Conservation (phyloP, 1,140 invertebrate genomes). For the Hetaerina americana region DNA sequence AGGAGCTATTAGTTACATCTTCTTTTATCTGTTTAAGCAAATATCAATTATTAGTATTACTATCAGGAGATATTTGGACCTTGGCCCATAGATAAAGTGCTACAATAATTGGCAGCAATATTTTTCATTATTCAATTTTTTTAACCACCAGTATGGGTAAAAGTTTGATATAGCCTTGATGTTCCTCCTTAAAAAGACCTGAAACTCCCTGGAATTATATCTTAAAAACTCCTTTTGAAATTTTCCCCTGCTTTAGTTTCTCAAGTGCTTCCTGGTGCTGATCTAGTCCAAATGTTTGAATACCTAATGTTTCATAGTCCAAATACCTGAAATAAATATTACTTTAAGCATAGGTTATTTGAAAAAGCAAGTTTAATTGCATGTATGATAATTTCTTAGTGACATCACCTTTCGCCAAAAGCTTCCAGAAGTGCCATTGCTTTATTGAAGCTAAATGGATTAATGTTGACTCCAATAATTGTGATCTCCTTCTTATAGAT, state of each 20-base stretch:
- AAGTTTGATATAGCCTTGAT: no score
- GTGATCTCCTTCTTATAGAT: conserved; percentile 49
- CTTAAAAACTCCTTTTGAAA: conserved; percentile 54
- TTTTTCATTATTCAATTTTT: no score
- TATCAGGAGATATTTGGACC: no score
- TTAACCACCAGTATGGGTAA: no score
- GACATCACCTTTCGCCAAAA: conserved; percentile 39
- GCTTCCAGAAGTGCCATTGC: conserved; percentile 42
- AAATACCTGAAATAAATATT: conserved; percentile 35
- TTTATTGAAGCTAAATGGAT: conserved; percentile 49
- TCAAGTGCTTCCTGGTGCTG: conserved; percentile 43
- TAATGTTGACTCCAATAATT: conserved; percentile 48
- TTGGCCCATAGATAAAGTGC: no score
- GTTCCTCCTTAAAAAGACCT: no score
- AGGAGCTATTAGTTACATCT: no score
- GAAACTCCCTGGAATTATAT: no score
- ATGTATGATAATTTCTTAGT: background rate
- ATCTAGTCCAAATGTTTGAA: conserved; percentile 41
- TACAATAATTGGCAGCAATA: no score
- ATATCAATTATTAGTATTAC: no score
- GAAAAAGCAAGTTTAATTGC: background rate
- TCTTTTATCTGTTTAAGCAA: no score
- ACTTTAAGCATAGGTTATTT: background rate
- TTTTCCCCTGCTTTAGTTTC: conserved; percentile 38
- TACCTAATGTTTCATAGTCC: conserved; percentile 46